Conservation (phyloP, 2,888 invertebrate genomes). For the Sepioteuthis lessoniana region DNA sequence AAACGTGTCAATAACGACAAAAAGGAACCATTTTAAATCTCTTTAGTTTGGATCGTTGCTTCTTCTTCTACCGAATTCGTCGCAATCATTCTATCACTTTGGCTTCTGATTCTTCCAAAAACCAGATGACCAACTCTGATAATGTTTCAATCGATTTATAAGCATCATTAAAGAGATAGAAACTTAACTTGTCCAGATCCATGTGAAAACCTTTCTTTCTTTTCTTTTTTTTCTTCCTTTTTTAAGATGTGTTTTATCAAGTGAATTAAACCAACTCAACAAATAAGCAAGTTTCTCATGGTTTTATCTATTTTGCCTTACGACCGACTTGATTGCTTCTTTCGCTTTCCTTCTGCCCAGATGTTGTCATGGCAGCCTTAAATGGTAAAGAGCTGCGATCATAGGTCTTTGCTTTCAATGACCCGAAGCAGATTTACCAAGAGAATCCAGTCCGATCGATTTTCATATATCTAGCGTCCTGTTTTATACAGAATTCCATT, state of each 20-base stretch:
- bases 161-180: not conserved
- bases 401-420: conserved; percentile 17
- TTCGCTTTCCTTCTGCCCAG: not conserved
- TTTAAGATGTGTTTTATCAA: not conserved
- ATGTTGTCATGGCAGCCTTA: conserved; percentile 33
- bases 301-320: not conserved
- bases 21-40: not conserved
- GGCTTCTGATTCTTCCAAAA: not conserved
- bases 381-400: conserved; percentile 19
- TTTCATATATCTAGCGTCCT: not conserved
- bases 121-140: not conserved
- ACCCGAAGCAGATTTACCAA: not conserved
- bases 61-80: not conserved
- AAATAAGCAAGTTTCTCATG: not conserved
- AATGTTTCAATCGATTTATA: not conserved
- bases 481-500: not conserved
- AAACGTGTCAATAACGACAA: not conserved
- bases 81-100: not conserved
- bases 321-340: not conserved
- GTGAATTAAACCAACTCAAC: not conserved
- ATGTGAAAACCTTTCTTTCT: not conserved
- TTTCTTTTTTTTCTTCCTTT: not conserved
- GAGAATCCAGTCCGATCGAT: not conserved
- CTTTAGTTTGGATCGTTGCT: not conserved
- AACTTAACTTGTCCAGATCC: not conserved